phyloP scores from a whole-genome alignment of 1,140 invertebrate species.

The Acromyrmex charruanus region DNA sequence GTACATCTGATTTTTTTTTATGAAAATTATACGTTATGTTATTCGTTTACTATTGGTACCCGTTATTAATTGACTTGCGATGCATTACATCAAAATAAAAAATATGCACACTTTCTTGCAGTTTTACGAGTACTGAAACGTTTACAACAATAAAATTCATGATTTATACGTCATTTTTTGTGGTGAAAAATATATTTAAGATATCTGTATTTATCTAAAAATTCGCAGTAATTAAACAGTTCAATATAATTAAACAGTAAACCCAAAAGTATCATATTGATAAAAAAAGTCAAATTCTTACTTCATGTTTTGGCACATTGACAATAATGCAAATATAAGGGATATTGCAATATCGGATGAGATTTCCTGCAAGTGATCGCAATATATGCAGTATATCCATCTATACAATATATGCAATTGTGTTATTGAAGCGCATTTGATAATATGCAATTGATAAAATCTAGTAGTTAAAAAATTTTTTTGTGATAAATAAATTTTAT shows the following conservation, averaged over 20 bases:
- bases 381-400: constrained; percentile 7
- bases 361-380: neutral
- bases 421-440: constrained; percentile 8
- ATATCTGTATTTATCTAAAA: neutral
- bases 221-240: neutral
- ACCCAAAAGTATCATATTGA: neutral
- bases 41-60: neutral
- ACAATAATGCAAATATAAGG: neutral
- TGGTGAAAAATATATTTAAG: neutral
- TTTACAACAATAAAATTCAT: neutral
- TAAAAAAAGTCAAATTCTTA: constrained; percentile 1
- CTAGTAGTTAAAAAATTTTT: neutral
- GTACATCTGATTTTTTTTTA: neutral
- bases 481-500: neutral
- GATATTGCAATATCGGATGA: neutral
- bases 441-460: neutral
- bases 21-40: neutral
- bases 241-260: neutral
- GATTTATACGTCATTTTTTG: neutral
- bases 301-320: constrained; percentile 20
- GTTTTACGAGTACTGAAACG: neutral
- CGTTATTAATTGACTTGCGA: constrained; percentile 17
- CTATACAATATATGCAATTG: neutral
- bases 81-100: neutral
- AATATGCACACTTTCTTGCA: neutral